Evolutionary conservation across 2,888 invertebrate genomes (phyloP), one percentile per base, ranked within the genome.

Genomic region (Adelognathus sp.): DNA sequence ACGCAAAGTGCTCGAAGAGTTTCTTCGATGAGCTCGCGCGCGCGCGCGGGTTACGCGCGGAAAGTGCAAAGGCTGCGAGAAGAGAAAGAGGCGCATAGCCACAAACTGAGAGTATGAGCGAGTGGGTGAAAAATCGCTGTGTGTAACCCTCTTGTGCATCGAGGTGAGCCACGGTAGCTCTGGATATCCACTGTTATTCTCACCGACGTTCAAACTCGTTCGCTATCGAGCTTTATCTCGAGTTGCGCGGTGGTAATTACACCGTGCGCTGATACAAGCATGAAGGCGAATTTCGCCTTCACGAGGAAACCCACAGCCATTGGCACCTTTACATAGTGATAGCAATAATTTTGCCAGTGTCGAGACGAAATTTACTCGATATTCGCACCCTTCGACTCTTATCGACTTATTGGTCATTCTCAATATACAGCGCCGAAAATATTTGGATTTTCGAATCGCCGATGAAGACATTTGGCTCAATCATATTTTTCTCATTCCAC

Each of bases 171-270:
- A 46, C 79, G 63, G 79, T 79, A 72, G 76, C 70, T 29, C 67
- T 24, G 70, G 60, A 74, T 61, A 60, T 54, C 58, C 66, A 36
- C 64, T 44, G 73, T 73, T 82, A 79, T 79, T 77, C 73, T 39
- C 76, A 56, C 75, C 71, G 77, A 75, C 79, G 74, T 76, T 76
- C 77, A 81, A 82, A 82, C 81, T 74, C 79, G 81, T 79, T 82
- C 74, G 80, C 76, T 81, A 82, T 82, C 82, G 75, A 67, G 81
- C 75, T 73, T 82, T 82, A 82, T 82, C 82, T 82, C 66, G 71
- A 71, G 74, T 81, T 61, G 79, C 76, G 78, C 79, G 76, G 79
- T 72, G 63, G 81, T 82, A 82, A 82, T 82, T 82, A 82, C 81
- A 80, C 71, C 77, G 75, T 39, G 61, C 44, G 63, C 73, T 60